These are phyloP conservation scores for Salvator merianae DNA, from an alignment of 2,113 vertebrate species.

Conservation along the genomic window DNA sequence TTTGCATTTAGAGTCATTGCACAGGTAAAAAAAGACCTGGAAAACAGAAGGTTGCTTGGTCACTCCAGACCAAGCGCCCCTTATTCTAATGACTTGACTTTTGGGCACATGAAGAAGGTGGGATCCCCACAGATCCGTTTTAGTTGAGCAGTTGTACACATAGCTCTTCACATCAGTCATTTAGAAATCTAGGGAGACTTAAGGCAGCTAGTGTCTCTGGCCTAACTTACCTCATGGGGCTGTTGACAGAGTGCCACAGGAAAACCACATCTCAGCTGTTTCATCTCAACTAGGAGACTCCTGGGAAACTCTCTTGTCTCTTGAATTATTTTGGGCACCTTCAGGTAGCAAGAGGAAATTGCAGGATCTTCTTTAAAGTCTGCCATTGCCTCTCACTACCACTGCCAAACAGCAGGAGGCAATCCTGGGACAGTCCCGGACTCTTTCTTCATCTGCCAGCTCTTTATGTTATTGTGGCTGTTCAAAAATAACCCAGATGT, in stretches of 20 bases:
- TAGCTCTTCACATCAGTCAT: background rate
- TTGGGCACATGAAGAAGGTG: background rate
- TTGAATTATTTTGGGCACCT: too few relatives aligned
- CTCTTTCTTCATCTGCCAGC: too few relatives aligned
- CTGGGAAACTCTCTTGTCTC: too few relatives aligned
- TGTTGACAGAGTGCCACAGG: background rate
- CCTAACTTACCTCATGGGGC: background rate
- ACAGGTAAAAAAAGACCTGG: slow-evolving; percentile 27
- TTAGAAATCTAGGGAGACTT: background rate
- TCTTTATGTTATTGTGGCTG: too few relatives aligned
- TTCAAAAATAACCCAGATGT: too few relatives aligned
- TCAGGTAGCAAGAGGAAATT: too few relatives aligned
- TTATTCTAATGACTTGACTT: background rate
- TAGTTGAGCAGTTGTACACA: background rate
- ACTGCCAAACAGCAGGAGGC: too few relatives aligned
- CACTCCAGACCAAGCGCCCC: background rate
- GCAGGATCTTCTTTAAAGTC: too few relatives aligned
- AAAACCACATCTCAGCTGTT: background rate
- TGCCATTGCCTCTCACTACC: too few relatives aligned
- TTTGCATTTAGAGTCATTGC: slow-evolving; percentile 85
- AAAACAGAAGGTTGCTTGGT: background rate
- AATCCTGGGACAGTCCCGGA: too few relatives aligned
- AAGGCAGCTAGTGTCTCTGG: background rate
- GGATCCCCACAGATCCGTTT: background rate
- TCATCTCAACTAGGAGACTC: too few relatives aligned